Conservation (phyloP, 2,888 invertebrate species). For the Coelinius sp. region DNA sequence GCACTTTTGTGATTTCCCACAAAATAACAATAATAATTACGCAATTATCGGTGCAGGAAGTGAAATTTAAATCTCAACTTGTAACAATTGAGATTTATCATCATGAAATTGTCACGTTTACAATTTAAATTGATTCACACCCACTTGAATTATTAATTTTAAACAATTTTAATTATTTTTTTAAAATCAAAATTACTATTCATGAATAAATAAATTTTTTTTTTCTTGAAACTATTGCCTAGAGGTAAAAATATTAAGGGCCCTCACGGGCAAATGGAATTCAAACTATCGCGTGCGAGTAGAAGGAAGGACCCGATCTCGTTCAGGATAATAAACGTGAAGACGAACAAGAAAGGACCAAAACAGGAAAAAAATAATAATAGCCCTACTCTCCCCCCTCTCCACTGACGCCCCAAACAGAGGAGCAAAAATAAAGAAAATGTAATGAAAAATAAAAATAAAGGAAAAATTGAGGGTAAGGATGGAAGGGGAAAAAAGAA, state of each 20-base stretch:
- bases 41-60: neutral
- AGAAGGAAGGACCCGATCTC: slow-evolving; percentile 3
- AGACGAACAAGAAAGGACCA: neutral
- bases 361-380: neutral
- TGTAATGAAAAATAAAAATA: neutral
- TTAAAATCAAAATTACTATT: no score
- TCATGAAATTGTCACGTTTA: no score
- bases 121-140: no score
- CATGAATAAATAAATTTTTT: no score
- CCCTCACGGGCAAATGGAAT: neutral
- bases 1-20: neutral
- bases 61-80: neutral
- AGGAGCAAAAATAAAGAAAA: neutral
- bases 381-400: neutral
- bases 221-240: neutral
- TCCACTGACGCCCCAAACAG: neutral
- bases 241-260: neutral
- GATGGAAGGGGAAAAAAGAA: neutral
- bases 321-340: slow-evolving; percentile 21
- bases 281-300: slow-evolving; percentile 2
- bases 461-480: neutral
- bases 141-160: no score
- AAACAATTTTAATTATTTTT: no score
- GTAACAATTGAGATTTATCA: neutral
- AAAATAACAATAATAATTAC: neutral